phyloP scores from a whole-genome alignment of 2,888 invertebrate genomes.

The Beris chalybata region DNA sequence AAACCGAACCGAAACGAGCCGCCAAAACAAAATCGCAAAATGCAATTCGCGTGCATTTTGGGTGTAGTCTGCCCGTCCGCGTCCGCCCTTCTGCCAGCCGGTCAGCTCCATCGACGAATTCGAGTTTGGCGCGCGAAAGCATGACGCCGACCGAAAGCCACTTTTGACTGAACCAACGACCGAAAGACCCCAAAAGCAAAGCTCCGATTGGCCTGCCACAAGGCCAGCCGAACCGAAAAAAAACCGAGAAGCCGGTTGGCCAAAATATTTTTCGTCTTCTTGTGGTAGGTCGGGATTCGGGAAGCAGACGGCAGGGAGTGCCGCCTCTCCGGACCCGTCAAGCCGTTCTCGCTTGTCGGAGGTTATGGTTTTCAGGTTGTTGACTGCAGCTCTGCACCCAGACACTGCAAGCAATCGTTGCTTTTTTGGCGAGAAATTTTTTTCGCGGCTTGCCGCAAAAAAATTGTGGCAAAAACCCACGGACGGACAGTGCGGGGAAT shows the following conservation, averaged over 20 bases:
- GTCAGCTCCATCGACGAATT: constrained; percentile 9
- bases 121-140: constrained; percentile 7
- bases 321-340: constrained; percentile 1
- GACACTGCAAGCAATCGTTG: no score
- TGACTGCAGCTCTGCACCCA: constrained; percentile 5
- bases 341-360: constrained; percentile 23
- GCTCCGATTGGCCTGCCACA: constrained; percentile 26
- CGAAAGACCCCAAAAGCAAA: constrained; percentile 5
- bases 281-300: constrained; percentile 20
- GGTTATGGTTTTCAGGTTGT: constrained; percentile 31
- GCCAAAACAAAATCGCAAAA: constrained; percentile 21
- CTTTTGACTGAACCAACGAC: constrained; percentile 13
- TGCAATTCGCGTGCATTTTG: constrained; percentile 17
- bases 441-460: no score
- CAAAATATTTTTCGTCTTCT: constrained; percentile 20
- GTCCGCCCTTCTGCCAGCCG: no score
- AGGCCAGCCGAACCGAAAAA: constrained; percentile 20
- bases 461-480: no score
- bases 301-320: no score
- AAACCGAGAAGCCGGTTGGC: constrained; percentile 2
- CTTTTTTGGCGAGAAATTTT: constrained; percentile 1
- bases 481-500: no score
- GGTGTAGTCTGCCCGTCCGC: neutral
- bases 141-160: constrained; percentile 18
- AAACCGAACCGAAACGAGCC: constrained; percentile 14